Evolutionary conservation across 2,888 invertebrate genomes (phyloP), one percentile per base, ranked within the genome.

Genomic region (Vesta saturnalis): DNA sequence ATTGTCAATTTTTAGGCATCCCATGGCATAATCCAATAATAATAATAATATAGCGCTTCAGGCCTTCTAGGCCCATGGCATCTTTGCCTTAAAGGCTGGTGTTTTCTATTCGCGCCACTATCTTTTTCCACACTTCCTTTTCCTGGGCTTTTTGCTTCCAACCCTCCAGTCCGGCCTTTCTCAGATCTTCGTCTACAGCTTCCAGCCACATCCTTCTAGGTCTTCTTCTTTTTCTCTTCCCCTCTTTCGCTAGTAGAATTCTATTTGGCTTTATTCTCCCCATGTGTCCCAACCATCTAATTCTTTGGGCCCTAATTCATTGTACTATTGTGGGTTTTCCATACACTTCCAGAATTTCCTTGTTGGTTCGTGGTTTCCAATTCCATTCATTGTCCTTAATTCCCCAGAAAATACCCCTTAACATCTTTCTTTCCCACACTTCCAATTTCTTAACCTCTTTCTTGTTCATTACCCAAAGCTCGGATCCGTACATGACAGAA

Each of bases 341-440:
- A 21, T 47, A 63, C 8, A 63, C 8, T 19, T 67, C 14, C 4
- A 22, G 14, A 8, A 67, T 12, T 63, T 64, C 59, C 1, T 59
- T 43, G 16, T 57, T 64, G 8, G 54, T 60, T 22, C 63, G 54
- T 8, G 56, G 49, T 22, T 54, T 18, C 67, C 67, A 46, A 49
- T 39, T 46, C 39, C 30, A 22, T 22, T 15, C 58, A 6, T 52
- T 55, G 39, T 18, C 18, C 21, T 39, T 43, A 15, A 63, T 39
- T 54, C 63, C 23, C 1, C 70, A 64, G 22, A 21, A 68, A 10
- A 70, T 60, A n/a, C 58, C 35, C 10, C 67, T 43, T n/a, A 63
- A 43, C 21, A 60, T 59, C 47, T 60, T 63, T 8, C 70, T 58
- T 49, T 68, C 70, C 57, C 66, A 63, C n/a, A 23, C 30, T 30